Conservation (phyloP, 1,140 invertebrate species). For the Bombus waltoni region DNA sequence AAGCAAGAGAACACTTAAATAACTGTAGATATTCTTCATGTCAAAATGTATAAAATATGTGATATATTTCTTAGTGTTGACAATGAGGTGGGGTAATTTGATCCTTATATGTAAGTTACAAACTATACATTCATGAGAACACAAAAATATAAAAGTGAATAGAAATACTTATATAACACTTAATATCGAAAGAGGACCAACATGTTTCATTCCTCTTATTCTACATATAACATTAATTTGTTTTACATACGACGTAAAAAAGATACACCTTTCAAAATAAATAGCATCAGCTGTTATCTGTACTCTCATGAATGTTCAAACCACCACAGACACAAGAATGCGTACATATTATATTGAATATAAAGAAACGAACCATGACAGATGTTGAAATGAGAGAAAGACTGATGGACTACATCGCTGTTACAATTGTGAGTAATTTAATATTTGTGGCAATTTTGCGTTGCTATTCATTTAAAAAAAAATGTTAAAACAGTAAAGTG, state of each 20-base stretch:
- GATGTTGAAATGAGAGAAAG: constrained; percentile 78
- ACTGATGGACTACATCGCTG: constrained; percentile 72
- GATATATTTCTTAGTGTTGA: constrained; percentile 58
- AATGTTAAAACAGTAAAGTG: constrained; percentile 19
- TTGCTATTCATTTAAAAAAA: constrained; percentile 13
- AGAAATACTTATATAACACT: constrained; percentile 39
- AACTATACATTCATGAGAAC: constrained; percentile 37
- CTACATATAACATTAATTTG: constrained; percentile 31
- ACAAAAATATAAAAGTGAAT: constrained; percentile 15
- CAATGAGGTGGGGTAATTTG: constrained; percentile 53
- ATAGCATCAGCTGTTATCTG: constrained; percentile 9
- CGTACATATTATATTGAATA: constrained; percentile 53
- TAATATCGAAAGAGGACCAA: constrained; percentile 64
- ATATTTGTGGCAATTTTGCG: constrained; percentile 58
- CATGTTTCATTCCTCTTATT: constrained; percentile 55
- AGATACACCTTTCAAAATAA: constrained; percentile 8
- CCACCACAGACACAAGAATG: constrained; percentile 62
- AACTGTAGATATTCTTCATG: constrained; percentile 34
- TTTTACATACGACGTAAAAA: constrained; percentile 35
- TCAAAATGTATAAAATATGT: constrained; percentile 51
- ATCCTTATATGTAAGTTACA: constrained; percentile 54
- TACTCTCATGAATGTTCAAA: constrained; percentile 41
- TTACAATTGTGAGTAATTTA: constrained; percentile 64
- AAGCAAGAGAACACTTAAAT: constrained; percentile 43
- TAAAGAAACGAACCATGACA: constrained; percentile 75